Base-by-base conservation (phyloP, 2,797 vertebrate species). In the Trematomus bernacchii region DNA sequence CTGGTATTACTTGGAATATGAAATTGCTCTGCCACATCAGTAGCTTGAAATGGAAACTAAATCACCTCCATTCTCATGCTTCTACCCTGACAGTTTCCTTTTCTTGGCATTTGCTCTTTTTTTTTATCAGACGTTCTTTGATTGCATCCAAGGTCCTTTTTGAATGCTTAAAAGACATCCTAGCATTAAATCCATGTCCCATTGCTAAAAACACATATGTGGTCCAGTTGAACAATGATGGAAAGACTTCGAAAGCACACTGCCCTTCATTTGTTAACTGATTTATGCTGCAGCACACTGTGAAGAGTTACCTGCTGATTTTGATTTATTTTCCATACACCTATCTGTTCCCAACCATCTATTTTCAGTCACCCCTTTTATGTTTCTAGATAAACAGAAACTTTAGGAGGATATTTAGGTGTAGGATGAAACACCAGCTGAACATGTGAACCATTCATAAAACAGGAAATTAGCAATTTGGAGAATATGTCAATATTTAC, bases 1-100 rank as follows among this genome's bases (percentile, higher is more conserved):
- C 89, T 88, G 92, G 93, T 92, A 93, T 93, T 91, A 89, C 87
- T 79, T 71, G 76, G 89, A 90, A 90, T 91, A 93, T 93, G 88
- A 92, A 92, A 93, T 89, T 72, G 80, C 87, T 84, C 58, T 89
- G 86, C 89, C 73, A 86, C 76, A 72, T 91, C 92, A 77, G 71
- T 80, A 80, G 69, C 76, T 83, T 85, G 46, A 91, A 88, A 94
- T 94, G 91, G 92, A 94, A 95, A 93, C 47, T 88, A 86, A 83
- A 89, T 85, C 55, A 66, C 72, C 78, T 89, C 79, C 77, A 64
- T 77, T 83, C 81, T 76, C 73, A 72, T 77, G 79, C 76, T 79
- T 80, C 59, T 50, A 73, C 71, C 63, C 71, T 59, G 47, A 68
- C 47, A 71, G 75, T 77, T 87, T 79, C 61, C 16, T 51, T 54